A percentile compares a stretch with the other conserved stretches of the same genome.
Evolutionary conservation across 2,888 invertebrate species (phyloP).

Genomic region (Agapostemon virescens): DNA sequence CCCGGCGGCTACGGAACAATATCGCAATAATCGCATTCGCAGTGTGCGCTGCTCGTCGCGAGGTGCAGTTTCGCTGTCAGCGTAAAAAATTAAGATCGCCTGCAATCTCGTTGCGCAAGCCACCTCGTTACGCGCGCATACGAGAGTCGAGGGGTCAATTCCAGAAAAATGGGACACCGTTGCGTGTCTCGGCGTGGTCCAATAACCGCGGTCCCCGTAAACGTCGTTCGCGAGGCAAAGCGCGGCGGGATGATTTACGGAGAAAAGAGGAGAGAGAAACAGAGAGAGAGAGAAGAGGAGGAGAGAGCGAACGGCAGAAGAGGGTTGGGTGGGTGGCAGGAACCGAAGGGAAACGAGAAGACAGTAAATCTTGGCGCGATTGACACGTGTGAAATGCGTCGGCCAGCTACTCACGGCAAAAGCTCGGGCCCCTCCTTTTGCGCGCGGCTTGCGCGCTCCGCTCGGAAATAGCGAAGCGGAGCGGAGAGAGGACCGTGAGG

Average conservation of each 20-base stretch:
- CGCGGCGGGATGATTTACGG: constrained; percentile 73
- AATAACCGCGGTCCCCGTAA: constrained; percentile 65
- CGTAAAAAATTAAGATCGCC: constrained; percentile 4
- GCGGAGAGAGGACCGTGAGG: background rate
- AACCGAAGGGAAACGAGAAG: constrained; percentile 46
- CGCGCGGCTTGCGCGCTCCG: constrained; percentile 52
- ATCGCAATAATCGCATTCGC: background rate
- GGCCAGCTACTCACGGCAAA: constrained; percentile 68
- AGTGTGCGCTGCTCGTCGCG: background rate
- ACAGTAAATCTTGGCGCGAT: constrained; percentile 77
- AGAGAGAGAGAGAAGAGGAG: constrained; percentile 41
- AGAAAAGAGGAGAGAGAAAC: constrained; percentile 63
- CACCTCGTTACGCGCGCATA: constrained; percentile 51
- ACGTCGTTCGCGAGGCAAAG: constrained; percentile 64
- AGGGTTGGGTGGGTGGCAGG: constrained; percentile 33
- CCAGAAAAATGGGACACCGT: constrained; percentile 45
- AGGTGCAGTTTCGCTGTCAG: background rate
- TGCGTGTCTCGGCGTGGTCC: constrained; percentile 40
- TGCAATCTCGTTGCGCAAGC: background rate
- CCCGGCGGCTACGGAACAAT: background rate
- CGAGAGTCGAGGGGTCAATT: constrained; percentile 39
- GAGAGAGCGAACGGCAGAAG: background rate
- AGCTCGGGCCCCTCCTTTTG: constrained; percentile 48
- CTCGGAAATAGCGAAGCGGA: constrained; percentile 6
- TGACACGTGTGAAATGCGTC: constrained; percentile 79